Evolutionary conservation across 2,797 vertebrate genomes (phyloP).

Genomic region (Typhlichthys subterraneus): DNA sequence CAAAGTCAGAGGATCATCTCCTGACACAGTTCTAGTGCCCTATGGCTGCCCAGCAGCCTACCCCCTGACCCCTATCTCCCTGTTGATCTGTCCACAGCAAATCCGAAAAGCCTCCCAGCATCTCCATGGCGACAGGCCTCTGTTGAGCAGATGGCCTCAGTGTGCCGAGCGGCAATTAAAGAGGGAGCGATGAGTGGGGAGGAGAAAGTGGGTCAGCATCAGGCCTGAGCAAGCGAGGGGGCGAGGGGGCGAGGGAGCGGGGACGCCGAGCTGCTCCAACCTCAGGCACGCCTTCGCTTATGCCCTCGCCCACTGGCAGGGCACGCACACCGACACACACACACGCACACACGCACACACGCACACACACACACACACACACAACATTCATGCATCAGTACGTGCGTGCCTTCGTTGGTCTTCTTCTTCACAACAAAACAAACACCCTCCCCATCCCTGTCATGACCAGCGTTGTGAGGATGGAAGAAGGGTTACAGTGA

Average conservation of each 20-base stretch:
- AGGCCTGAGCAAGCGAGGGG: slow-evolving; percentile 59
- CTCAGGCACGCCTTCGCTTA: slow-evolving; percentile 34
- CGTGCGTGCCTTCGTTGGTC: slow-evolving; percentile 18
- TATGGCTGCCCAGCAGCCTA: slow-evolving; percentile 50
- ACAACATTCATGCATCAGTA: slow-evolving; percentile 13
- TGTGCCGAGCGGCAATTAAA: slow-evolving; percentile 84
- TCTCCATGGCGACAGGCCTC: slow-evolving; percentile 86
- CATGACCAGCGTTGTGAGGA: slow-evolving; percentile 38
- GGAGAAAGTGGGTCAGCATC: slow-evolving; percentile 33
- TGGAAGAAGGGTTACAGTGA: slow-evolving; percentile 16
- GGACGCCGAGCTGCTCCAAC: slow-evolving; percentile 57
- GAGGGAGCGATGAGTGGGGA: slow-evolving; percentile 71
- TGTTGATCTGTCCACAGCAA: slow-evolving; percentile 77
- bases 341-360: slow-evolving; percentile 35
- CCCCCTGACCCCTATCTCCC: slow-evolving; percentile 76
- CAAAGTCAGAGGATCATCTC: slow-evolving; percentile 21
- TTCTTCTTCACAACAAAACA: slow-evolving; percentile 47
- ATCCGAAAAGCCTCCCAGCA: slow-evolving; percentile 89
- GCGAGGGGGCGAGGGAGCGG: slow-evolving; percentile 63
- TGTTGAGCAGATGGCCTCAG: slow-evolving; percentile 91
- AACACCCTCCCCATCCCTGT: slow-evolving; percentile 43
- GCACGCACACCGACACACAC: slow-evolving; percentile 25
- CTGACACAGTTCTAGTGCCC: slow-evolving; percentile 42
- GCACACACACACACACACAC: slow-evolving; percentile 11
- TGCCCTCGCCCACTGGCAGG: background rate